Percentiles rank a stretch among this genome's conserved stretches.
phyloP scores from a whole-genome alignment of 2,888 invertebrate species.

The Caenorhabditis doughertyi region DNA sequence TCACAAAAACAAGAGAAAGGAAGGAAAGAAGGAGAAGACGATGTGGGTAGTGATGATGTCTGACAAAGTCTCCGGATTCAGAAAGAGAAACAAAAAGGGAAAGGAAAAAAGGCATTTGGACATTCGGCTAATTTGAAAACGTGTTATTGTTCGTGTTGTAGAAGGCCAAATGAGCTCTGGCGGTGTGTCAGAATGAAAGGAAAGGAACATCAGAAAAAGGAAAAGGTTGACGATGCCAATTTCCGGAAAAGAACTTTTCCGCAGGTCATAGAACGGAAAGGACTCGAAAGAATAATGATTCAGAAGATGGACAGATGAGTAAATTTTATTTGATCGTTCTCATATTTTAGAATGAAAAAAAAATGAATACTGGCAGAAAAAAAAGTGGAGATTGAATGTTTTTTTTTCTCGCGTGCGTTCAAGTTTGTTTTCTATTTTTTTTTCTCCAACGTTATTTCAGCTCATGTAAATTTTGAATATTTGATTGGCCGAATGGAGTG shows the following conservation, averaged over 20 bases:
- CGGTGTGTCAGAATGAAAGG: background rate
- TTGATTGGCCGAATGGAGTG: constrained; percentile 12
- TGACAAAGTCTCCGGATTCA: constrained; percentile 46
- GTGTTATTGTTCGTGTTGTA: constrained; percentile 41
- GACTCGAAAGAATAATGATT: constrained; percentile 16
- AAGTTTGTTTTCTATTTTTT: constrained; percentile 43
- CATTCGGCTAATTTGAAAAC: constrained; percentile 53
- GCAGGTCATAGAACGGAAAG: constrained; percentile 3
- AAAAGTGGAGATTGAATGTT: constrained; percentile 5
- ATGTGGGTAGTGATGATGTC: constrained; percentile 36
- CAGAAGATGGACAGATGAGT: background rate
- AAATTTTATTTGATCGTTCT: constrained; percentile 28
- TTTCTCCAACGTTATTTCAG: background rate
- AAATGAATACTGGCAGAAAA: constrained; percentile 17
- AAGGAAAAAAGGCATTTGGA: constrained; percentile 25
- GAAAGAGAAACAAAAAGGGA: background rate
- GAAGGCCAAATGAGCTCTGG: background rate
- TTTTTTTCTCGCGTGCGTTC: constrained; percentile 37
- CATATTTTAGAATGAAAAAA: background rate
- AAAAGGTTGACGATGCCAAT: constrained; percentile 52
- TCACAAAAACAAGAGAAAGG: constrained; percentile 48
- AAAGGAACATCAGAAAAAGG: constrained; percentile 23
- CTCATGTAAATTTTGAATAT: constrained; percentile 47
- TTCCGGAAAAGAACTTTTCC: constrained; percentile 22
- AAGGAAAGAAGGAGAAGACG: constrained; percentile 6